These are phyloP conservation scores for Hyles lineata DNA, from an alignment of 2,888 invertebrate genomes.

Conservation along the genomic window DNA sequence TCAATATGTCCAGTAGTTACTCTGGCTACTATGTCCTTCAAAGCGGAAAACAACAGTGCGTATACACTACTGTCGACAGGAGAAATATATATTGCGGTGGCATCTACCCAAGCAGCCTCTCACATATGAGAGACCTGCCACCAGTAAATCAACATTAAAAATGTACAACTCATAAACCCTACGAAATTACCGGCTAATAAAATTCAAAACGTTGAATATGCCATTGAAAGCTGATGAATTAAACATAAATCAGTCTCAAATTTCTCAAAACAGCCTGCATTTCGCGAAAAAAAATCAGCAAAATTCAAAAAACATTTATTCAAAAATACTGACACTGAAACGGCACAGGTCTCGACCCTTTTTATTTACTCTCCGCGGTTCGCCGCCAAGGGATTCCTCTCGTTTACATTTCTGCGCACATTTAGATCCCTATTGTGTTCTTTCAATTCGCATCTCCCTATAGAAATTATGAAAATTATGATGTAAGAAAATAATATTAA, in stretches of 20 bases:
- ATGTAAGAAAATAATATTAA: background rate
- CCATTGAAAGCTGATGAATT: constrained; percentile 1
- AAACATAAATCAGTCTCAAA: constrained; percentile 8
- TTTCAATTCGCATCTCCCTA: constrained; percentile 20
- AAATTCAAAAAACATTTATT: constrained; percentile 22
- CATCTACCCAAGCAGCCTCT: no score
- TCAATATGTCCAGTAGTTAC: no score
- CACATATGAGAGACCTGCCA: no score
- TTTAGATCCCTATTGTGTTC: constrained; percentile 30
- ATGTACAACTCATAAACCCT: background rate
- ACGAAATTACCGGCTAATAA: background rate
- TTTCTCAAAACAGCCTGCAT: background rate
- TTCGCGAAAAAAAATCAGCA: background rate
- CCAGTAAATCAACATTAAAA: no score
- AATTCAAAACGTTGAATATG: background rate
- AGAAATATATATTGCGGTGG: no score
- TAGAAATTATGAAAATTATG: constrained; percentile 20
- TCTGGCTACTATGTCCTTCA: no score
- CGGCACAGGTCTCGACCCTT: constrained; percentile 21
- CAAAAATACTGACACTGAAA: constrained; percentile 18
- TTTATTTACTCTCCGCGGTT: constrained; percentile 28
- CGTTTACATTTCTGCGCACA: constrained; percentile 29
- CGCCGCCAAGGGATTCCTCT: constrained; percentile 26
- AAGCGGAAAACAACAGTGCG: no score
- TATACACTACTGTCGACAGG: no score